Evolutionary conservation across 2,113 vertebrate species (phyloP).

Genomic region (Mustela lutreola): DNA sequence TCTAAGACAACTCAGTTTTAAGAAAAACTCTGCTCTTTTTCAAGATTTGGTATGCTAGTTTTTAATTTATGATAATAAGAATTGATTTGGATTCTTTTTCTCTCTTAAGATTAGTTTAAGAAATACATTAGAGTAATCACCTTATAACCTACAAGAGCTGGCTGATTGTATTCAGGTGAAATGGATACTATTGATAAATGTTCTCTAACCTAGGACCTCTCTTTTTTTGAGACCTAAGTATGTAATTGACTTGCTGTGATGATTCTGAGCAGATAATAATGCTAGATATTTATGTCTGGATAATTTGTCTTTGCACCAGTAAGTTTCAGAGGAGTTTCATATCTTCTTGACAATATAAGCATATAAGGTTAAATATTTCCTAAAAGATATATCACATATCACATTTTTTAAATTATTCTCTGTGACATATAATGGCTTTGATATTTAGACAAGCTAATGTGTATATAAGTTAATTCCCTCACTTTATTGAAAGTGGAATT

Average conservation of each 20-base stretch:
- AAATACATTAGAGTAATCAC: not conserved
- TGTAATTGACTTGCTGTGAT: not conserved
- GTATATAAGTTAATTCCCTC: not conserved
- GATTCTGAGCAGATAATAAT: not conserved
- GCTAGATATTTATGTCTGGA: not conserved
- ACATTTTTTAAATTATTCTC: not conserved
- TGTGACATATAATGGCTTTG: not conserved
- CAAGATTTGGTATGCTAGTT: not conserved
- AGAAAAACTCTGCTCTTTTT: not conserved
- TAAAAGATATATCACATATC: not conserved
- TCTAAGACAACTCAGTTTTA: not conserved
- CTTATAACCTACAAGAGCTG: not conserved
- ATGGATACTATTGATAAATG: not conserved
- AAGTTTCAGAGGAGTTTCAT: not conserved
- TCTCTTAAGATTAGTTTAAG: not conserved
- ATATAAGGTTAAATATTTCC: not conserved
- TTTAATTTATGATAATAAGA: not conserved
- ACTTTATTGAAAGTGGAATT: not conserved
- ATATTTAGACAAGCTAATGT: not conserved
- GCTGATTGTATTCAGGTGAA: not conserved
- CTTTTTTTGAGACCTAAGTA: not conserved
- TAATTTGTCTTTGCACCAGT: not conserved
- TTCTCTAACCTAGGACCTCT: not conserved
- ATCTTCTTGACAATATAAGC: not conserved
- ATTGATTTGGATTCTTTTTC: not conserved